These are phyloP conservation scores for Salvelinus alpinus DNA, from an alignment of 2,113 vertebrate species.

Conservation along the genomic window DNA sequence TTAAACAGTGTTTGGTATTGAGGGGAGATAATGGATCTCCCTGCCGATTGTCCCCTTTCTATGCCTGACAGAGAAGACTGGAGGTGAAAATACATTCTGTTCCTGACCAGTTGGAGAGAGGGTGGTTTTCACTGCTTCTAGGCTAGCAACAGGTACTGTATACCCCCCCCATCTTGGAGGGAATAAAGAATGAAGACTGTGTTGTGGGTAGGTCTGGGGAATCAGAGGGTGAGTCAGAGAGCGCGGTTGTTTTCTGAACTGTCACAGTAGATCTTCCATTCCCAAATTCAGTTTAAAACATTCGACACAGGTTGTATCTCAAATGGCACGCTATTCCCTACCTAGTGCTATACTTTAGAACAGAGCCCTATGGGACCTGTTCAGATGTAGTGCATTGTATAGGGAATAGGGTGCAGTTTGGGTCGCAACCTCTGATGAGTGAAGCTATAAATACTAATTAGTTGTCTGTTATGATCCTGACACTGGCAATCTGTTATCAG, in stretches of 20 bases:
- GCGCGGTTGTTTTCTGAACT: constrained; percentile 30
- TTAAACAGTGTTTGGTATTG: constrained; percentile 33
- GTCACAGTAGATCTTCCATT: constrained; percentile 46
- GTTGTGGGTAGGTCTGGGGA: constrained; percentile 18
- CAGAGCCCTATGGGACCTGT: constrained; percentile 5
- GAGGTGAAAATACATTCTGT: constrained; percentile 53
- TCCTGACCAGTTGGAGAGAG: constrained; percentile 43
- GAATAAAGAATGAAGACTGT: too few relatives aligned
- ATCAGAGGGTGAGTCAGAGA: constrained; percentile 41
- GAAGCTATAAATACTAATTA: constrained; percentile 65
- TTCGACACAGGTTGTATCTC: too few relatives aligned
- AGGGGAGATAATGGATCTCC: constrained; percentile 54
- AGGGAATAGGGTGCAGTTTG: too few relatives aligned
- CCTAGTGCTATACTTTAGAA: constrained; percentile 1
- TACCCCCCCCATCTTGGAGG: too few relatives aligned
- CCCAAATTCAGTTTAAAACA: too few relatives aligned
- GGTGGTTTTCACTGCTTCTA: constrained; percentile 27
- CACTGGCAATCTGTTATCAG: constrained; percentile 69
- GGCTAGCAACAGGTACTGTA: too few relatives aligned
- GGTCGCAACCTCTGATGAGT: constrained; percentile 32
- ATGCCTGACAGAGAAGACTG: constrained; percentile 52
- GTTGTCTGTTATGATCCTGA: constrained; percentile 64
- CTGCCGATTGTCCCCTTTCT: constrained; percentile 58
- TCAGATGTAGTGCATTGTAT: too few relatives aligned
- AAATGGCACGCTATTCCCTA: too few relatives aligned